phyloP scores from a whole-genome alignment of 2,888 invertebrate genomes.

The Galerucella nymphaeae region DNA sequence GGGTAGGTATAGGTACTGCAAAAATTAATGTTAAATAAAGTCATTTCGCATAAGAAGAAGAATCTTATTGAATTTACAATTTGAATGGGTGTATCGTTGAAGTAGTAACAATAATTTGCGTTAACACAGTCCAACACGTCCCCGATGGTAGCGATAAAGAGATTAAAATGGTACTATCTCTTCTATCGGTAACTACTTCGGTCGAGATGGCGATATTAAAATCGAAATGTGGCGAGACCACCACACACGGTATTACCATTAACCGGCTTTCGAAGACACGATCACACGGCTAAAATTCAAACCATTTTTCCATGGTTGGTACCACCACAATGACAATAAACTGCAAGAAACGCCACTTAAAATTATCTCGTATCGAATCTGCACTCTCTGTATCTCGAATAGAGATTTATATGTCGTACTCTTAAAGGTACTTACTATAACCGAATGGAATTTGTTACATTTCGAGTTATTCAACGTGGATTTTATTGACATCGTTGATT shows the following conservation, averaged over 20 bases:
- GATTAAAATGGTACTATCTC: conserved; percentile 43
- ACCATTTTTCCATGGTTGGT: conserved; percentile 35
- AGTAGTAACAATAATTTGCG: conserved; percentile 42
- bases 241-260: conserved; percentile 57
- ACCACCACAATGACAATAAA: conserved; percentile 46
- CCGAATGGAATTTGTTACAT: conserved; percentile 21
- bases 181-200: conserved; percentile 33
- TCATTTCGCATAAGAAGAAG: conserved; percentile 19
- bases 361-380: conserved; percentile 45
- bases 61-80: conserved; percentile 32
- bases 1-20: no score
- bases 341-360: conserved; percentile 46
- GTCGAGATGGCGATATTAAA: conserved; percentile 30
- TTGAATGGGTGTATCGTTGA: conserved; percentile 19
- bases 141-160: conserved; percentile 47
- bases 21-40: conserved; percentile 25
- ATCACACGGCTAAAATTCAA: conserved; percentile 51
- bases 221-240: conserved; percentile 42
- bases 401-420: conserved; percentile 28
- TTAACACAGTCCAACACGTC: conserved; percentile 42
- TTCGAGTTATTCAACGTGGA: conserved; percentile 29
- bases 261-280: conserved; percentile 53
- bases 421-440: conserved; percentile 18
- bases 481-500: conserved; percentile 32
- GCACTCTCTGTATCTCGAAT: conserved; percentile 36